Percentiles rank a stretch among this genome's conserved stretches.
These are phyloP conservation scores for Astreopora myriophthalma DNA, from an alignment of 64 coral and sea anemone species.

Conservation along the genomic window DNA sequence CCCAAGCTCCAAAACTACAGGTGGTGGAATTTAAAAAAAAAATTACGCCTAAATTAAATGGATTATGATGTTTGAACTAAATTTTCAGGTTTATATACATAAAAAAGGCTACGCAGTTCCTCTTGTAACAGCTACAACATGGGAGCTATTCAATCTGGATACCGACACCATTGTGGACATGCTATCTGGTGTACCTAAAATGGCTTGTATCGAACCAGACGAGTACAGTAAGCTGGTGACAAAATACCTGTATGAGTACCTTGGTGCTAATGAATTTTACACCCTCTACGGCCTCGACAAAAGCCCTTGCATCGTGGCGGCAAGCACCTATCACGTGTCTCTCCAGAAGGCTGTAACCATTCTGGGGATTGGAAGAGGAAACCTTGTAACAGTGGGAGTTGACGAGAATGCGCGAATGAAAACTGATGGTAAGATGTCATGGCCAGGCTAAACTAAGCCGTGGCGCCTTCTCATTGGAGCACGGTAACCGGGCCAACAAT, in stretches of 20 bases:
- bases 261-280: conserved; percentile 5
- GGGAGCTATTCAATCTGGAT: conserved; percentile 21
- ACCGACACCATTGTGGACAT: neutral
- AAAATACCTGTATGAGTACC: neutral
- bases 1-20: no score
- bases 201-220: neutral
- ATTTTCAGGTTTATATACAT: neutral
- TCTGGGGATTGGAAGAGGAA: neutral
- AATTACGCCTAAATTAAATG: no score
- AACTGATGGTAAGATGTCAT: neutral
- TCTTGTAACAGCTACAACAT: neutral
- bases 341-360: neutral
- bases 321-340: neutral
- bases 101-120: neutral
- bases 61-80: no score
- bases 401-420: conserved; percentile 4
- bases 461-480: no score
- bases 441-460: neutral
- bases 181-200: neutral
- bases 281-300: neutral
- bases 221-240: neutral
- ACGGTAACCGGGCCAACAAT: no score
- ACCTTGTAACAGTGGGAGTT: neutral
- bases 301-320: neutral
- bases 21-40: no score